A percentile compares a stretch with the other conserved stretches of the same genome.
These are phyloP conservation scores for Tauraco erythrolophus DNA, from an alignment of 2,113 vertebrate genomes.

Conservation along the genomic window DNA sequence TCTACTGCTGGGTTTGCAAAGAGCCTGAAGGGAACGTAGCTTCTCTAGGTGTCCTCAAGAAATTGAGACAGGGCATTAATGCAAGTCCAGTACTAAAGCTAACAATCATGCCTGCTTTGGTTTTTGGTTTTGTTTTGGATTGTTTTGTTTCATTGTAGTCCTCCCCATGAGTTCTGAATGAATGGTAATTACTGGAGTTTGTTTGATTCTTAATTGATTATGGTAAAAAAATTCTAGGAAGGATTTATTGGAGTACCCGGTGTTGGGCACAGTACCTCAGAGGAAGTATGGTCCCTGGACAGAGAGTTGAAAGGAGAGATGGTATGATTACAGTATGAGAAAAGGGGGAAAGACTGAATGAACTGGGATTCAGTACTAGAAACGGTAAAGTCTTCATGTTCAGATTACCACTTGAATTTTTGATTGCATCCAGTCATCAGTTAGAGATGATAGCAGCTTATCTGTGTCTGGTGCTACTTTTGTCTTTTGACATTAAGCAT, in stretches of 20 bases:
- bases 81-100: background rate
- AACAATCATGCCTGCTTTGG: fast-evolving
- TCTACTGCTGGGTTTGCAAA: background rate
- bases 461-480: background rate
- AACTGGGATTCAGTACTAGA: background rate
- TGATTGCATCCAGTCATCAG: background rate
- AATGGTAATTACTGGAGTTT: background rate
- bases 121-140: background rate
- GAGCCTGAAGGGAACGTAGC: background rate
- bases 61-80: background rate
- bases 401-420: background rate
- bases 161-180: background rate
- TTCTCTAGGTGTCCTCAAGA: background rate
- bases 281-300: background rate
- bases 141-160: fast-evolving
- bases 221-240: background rate
- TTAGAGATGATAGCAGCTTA: background rate
- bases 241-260: background rate
- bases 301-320: background rate
- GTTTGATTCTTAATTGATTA: background rate
- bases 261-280: background rate
- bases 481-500: background rate
- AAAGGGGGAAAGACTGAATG: background rate
- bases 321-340: background rate
- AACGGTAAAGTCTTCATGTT: background rate